A percentile compares a stretch with the other conserved stretches of the same genome.
phyloP scores from a whole-genome alignment of 1,140 invertebrate genomes.

The Aculops lycopersici region DNA sequence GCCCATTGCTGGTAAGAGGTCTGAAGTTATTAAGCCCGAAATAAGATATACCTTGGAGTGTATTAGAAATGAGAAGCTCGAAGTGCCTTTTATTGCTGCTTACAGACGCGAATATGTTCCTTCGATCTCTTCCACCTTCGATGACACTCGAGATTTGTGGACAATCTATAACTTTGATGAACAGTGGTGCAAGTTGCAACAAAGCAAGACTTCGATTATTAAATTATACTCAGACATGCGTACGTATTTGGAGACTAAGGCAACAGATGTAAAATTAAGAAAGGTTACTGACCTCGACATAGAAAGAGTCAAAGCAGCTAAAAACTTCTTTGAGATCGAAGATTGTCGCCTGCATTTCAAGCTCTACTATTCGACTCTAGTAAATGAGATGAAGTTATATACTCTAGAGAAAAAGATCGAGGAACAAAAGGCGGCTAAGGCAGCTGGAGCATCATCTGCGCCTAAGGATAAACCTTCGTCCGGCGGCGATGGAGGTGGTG shows the following conservation, averaged over 20 bases:
- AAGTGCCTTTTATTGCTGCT: conserved; percentile 79
- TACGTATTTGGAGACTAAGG: conserved; percentile 38
- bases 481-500: conserved; percentile 3
- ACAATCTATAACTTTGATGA: conserved; percentile 81
- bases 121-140: conserved; percentile 24
- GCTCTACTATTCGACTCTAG: conserved; percentile 55
- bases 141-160: conserved; percentile 81
- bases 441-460: neutral
- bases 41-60: conserved; percentile 78
- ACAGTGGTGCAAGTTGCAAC: conserved; percentile 71
- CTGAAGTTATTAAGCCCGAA: conserved; percentile 37
- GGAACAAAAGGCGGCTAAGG: conserved; percentile 5
- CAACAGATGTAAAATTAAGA: conserved; percentile 42
- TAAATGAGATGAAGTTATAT: conserved; percentile 48
- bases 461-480: neutral
- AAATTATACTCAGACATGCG: conserved; percentile 67
- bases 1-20: conserved; percentile 12
- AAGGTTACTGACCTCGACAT: conserved; percentile 22
- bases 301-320: conserved; percentile 22
- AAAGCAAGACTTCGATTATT: conserved; percentile 49
- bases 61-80: conserved; percentile 69
- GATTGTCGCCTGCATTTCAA: conserved; percentile 76
- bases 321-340: conserved; percentile 59
- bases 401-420: conserved; percentile 23
- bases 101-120: conserved; percentile 93